Percentiles rank a stretch among this genome's conserved stretches.
Evolutionary conservation across 2,797 vertebrate species (phyloP).

Genomic region (Cottoperca gobio): DNA sequence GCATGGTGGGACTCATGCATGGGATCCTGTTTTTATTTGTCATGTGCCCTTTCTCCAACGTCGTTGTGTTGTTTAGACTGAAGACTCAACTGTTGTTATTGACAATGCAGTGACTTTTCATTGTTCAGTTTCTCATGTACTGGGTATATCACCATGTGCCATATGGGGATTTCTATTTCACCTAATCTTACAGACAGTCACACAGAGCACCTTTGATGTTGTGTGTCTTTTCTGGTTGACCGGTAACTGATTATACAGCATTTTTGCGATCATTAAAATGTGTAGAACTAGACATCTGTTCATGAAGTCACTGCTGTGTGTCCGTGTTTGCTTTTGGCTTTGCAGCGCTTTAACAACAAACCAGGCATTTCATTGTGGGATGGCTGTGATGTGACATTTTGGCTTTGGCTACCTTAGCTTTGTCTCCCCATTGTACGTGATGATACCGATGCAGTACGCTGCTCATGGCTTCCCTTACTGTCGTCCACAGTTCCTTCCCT

Average conservation of each 20-base stretch:
- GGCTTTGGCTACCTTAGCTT: conserved; percentile 49
- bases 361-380: conserved; percentile 59
- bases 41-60: conserved; percentile 4
- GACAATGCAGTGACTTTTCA: conserved; percentile 47
- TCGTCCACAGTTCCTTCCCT: conserved; percentile 21
- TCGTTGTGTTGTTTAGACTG: conserved; percentile 13
- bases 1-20: conserved; percentile 73
- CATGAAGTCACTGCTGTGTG: conserved; percentile 56
- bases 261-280: conserved; percentile 17
- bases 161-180: conserved; percentile 22
- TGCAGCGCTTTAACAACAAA: conserved; percentile 22
- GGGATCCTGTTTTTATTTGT: conserved; percentile 53
- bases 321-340: conserved; percentile 44
- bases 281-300: conserved; percentile 24
- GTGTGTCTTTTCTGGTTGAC: conserved; percentile 33
- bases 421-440: conserved; percentile 17
- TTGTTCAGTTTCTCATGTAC: conserved; percentile 27
- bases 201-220: conserved; percentile 37
- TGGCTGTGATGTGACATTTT: conserved; percentile 52
- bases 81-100: conserved; percentile 14
- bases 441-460: conserved; percentile 17
- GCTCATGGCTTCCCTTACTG: conserved; percentile 22
- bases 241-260: conserved; percentile 17
- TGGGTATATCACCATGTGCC: neutral
- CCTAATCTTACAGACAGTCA: conserved; percentile 9